phyloP scores from a whole-genome alignment of 2,797 vertebrate species.

The Amblyraja radiata region DNA sequence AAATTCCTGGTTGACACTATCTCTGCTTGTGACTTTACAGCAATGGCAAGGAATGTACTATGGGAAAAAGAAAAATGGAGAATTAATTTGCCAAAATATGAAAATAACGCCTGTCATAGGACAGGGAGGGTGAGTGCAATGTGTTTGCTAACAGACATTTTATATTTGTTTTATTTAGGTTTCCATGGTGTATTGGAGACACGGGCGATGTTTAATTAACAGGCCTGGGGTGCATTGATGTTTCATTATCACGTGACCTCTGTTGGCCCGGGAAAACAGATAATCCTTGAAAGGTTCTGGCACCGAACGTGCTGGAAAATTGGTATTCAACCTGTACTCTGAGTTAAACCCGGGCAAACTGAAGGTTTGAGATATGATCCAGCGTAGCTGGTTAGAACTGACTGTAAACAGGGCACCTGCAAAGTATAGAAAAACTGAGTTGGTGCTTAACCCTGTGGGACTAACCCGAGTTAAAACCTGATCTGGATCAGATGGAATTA shows the following conservation, averaged over 20 bases:
- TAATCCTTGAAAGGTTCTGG: no score
- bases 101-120: constrained; percentile 93
- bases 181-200: no score
- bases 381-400: no score
- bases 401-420: neutral
- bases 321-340: neutral
- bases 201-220: no score
- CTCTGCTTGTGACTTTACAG: constrained; percentile 53
- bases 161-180: no score
- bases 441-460: neutral
- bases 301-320: neutral
- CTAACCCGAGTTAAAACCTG: neutral
- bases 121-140: constrained; percentile 88
- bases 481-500: neutral
- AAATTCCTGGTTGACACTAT: neutral
- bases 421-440: neutral
- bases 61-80: constrained; percentile 91
- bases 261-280: no score
- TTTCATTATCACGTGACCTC: no score
- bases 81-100: constrained; percentile 91
- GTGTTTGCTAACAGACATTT: no score
- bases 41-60: constrained; percentile 97
- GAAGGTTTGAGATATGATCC: neutral
- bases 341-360: neutral
- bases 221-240: no score